phyloP scores from a whole-genome alignment of 2,797 vertebrate genomes.

The Choloepus didactylus region DNA sequence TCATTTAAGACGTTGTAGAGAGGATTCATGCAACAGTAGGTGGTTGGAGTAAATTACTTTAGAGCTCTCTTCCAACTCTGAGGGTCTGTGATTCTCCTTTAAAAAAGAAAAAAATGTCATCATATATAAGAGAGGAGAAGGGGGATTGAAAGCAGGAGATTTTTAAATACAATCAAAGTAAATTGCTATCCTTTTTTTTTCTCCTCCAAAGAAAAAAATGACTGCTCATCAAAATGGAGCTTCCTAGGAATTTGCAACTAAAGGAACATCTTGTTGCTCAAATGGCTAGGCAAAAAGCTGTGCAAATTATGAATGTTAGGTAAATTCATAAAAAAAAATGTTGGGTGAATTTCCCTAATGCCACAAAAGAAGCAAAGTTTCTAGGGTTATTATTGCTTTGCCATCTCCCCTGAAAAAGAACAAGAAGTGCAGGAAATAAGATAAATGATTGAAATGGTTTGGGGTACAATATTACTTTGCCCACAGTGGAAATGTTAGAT shows the following conservation, averaged over 20 bases:
- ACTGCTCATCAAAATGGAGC: not conserved
- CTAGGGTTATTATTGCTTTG: not conserved
- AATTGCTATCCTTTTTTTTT: not conserved
- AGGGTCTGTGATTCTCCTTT: slow-evolving; percentile 1
- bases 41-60: slow-evolving; percentile 46
- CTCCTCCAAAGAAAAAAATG: not conserved
- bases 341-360: not conserved
- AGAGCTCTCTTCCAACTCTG: not conserved
- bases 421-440: not conserved
- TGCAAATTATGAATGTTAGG: not conserved
- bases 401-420: not conserved
- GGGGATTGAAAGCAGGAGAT: not conserved
- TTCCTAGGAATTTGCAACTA: slow-evolving; percentile 10
- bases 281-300: not conserved
- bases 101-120: slow-evolving; percentile 40
- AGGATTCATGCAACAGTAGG: not conserved
- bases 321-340: not conserved
- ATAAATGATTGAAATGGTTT: slow-evolving; percentile 1
- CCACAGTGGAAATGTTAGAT: not conserved
- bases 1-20: not conserved
- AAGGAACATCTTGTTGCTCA: not conserved
- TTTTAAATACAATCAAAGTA: not conserved
- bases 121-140: not conserved
- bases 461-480: not conserved
- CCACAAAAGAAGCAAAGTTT: not conserved